phyloP scores from a whole-genome alignment of 2,797 vertebrate species.

The Microhierax caerulescens region DNA sequence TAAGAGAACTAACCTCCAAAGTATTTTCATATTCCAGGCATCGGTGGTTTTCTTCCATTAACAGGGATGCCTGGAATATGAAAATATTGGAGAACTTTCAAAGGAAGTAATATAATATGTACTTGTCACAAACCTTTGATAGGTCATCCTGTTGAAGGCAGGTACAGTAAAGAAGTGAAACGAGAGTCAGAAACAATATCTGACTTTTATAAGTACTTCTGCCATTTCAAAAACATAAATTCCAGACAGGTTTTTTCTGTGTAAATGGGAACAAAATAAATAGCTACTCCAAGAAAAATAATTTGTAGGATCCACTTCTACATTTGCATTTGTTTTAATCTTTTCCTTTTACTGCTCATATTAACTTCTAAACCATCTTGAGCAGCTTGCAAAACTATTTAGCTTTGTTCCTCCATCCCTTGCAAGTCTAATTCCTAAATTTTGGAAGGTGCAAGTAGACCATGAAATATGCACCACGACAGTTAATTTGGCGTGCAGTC shows the following conservation, averaged over 20 bases:
- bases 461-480: neutral
- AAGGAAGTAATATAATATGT: neutral
- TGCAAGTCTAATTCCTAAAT: neutral
- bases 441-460: neutral
- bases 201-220: neutral
- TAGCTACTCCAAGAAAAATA: neutral
- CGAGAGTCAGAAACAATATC: neutral
- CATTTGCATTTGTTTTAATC: neutral
- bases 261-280: neutral
- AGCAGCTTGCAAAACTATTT: neutral
- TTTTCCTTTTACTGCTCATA: neutral
- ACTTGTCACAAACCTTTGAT: neutral
- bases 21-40: neutral
- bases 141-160: neutral
- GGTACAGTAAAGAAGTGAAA: neutral
- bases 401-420: neutral
- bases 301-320: neutral
- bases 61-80: neutral
- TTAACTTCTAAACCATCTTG: neutral
- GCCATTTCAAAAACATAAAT: neutral
- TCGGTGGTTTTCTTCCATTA: neutral
- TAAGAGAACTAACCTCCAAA: neutral
- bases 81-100: neutral
- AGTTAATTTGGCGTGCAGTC: neutral
- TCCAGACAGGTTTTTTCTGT: neutral